Evolutionary conservation across 2,888 invertebrate genomes (phyloP), one percentile per base, ranked within the genome.

Genomic region (Autographa gamma): DNA sequence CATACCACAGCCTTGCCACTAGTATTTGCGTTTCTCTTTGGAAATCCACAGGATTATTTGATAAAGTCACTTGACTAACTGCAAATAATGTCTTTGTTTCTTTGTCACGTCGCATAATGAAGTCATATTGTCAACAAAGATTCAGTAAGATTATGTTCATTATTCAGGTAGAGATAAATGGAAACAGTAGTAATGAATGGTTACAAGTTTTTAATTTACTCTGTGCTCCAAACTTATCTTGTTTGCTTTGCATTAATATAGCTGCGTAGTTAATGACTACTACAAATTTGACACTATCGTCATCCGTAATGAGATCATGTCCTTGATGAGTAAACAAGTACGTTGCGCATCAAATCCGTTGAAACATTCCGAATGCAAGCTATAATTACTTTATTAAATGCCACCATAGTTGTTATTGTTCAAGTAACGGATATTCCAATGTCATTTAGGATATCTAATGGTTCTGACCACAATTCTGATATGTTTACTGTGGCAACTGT

Each of bases 11-110:
- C 86, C 85, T 86, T 85, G 86, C 76, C 54, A 74, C 77, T 77
- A 73, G 71, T 78, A 76, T 81, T 82, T 80, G 72, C 78, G 81
- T 85, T 86, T 87, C 85, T 81, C 82, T 85, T 85, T 80, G 72
- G 70, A 73, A 76, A 82, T 84, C 73, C 64, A 75, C 63, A 14
- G 71, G 60, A 79, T 79, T 75, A 76, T 79, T 81, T 75, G 73
- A 76, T 73, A 73, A 73, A 67, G 64, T 65, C 70, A 69, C 58
- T 68, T 5, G 56, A n/a, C 61, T 62, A 60, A 54, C 61, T 65
- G 19, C 63, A 62, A 64, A 63, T 60, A 58, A 56, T 63, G 34
- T 13, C 61, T 69, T 73, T 68, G 67, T 68, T 41, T 69, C 54
- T 19, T 56, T 56, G 0, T 56, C 54, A 25, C 48, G 48, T 14